Evolutionary conservation across 37 sponge, comb jelly and placozoan species (phyloP), one percentile per base, ranked within the genome.

Genomic region (Spongilla lacustris): DNA sequence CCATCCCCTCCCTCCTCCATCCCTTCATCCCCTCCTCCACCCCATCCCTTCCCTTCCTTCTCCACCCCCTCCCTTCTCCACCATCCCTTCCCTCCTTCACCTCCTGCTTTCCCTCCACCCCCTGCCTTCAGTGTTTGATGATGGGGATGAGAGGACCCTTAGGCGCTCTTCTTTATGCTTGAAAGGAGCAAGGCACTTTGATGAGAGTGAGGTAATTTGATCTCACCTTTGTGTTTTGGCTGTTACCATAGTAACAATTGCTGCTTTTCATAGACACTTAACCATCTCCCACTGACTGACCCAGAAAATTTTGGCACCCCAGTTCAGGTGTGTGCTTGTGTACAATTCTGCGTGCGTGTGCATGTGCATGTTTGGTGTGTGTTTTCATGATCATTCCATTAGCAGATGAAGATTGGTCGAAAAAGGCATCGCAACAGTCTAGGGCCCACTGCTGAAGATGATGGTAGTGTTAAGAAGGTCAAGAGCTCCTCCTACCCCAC

Each of bases 301-400:
- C 97, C 97, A 0, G 97, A 96, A 76, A 89, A 91, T 73, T 96
- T 96, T 87, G 94, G 94, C 6, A 82, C 94, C 13, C 97, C 97
- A 23, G 97, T 91, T 9, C 48, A 71, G 85, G 92, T 87, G 69
- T 70, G 86, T 81, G 33, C 66, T 24, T n/a, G 12, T 26, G 19
- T 73, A 73, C 26, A 73, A 25, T 73, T 24, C 5, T 31, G 2
- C 8, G 70, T 69, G 70, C 2, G 27, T 27, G 8, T 28, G 27
- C 9, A 10, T n/a, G 70, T 69, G 4, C 8, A n/a, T 69, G 27
- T 69, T 69, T n/a, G 25, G 73, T 25, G 1, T 25, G 2, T 73
- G 73, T 2, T 73, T 17, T 27, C 32, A 32, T 25, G 25, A 27
- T 5, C 27, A 2, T 69, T 73, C 73, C 67, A 28, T 34, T 31